Evolutionary conservation across 2,797 vertebrate species (phyloP).

Genomic region (Acanthurus leucopareius): DNA sequence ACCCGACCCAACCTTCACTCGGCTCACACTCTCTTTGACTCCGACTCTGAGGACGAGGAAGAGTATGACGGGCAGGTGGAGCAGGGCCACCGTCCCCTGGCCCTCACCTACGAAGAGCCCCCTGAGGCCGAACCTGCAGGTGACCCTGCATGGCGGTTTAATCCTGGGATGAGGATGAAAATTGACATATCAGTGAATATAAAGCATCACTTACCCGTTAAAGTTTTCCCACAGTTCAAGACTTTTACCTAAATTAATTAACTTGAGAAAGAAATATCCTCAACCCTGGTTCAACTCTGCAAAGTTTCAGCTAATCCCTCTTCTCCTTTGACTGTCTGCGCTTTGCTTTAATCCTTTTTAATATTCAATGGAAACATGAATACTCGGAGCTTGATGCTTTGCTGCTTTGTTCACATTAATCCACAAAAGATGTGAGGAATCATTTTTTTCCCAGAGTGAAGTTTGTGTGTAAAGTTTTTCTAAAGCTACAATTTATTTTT

Average conservation of each 20-base stretch:
- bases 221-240: background rate
- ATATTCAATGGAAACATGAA: slow-evolving; percentile 37
- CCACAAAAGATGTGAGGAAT: slow-evolving; percentile 17
- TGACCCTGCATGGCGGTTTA: slow-evolving; percentile 87
- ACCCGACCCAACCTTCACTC: slow-evolving; percentile 91
- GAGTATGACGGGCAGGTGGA: slow-evolving; percentile 66
- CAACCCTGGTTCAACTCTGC: slow-evolving; percentile 18
- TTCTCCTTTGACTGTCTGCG: slow-evolving; percentile 47
- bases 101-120: slow-evolving; percentile 84
- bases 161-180: slow-evolving; percentile 9
- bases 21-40: slow-evolving; percentile 84
- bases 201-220: background rate
- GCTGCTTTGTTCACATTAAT: slow-evolving; percentile 36
- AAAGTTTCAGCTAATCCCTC: slow-evolving; percentile 53
- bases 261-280: slow-evolving; percentile 26
- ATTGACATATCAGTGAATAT: background rate
- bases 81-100: slow-evolving; percentile 66
- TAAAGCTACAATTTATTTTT: background rate
- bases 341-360: slow-evolving; percentile 63
- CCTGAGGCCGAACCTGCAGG: slow-evolving; percentile 90
- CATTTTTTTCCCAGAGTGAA: slow-evolving; percentile 6
- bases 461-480: slow-evolving; percentile 4
- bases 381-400: slow-evolving; percentile 45
- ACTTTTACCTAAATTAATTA: slow-evolving; percentile 3
- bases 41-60: slow-evolving; percentile 86